Percentiles rank a stretch among this genome's conserved stretches.
These are phyloP conservation scores for Helostoma temminkii DNA, from an alignment of 2,797 vertebrate genomes.

Conservation along the genomic window DNA sequence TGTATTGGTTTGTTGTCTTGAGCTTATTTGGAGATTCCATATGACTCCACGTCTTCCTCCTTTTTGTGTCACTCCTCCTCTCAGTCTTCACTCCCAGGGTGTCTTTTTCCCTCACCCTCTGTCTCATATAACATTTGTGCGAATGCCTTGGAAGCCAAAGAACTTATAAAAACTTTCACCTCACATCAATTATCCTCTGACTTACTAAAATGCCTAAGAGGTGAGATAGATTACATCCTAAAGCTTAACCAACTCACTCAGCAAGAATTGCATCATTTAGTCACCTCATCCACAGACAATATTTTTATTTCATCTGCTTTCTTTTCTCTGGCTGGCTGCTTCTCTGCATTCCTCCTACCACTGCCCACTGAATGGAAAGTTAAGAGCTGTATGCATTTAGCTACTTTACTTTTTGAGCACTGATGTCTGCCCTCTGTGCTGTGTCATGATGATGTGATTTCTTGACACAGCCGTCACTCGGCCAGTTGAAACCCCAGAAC, in stretches of 20 bases:
- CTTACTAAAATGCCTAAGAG: conserved; percentile 61
- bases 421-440: conserved; percentile 37
- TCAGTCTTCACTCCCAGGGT: conserved; percentile 68
- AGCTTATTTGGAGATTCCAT: conserved; percentile 61
- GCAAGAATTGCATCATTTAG: conserved; percentile 61
- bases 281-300: conserved; percentile 47
- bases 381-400: conserved; percentile 24
- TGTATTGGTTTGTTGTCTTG: conserved; percentile 54
- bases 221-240: conserved; percentile 68
- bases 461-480: conserved; percentile 57
- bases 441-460: conserved; percentile 72
- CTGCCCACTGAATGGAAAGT: conserved; percentile 53
- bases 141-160: conserved; percentile 70
- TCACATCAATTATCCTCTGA: conserved; percentile 69
- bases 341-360: conserved; percentile 40
- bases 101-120: conserved; percentile 58
- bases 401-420: conserved; percentile 22
- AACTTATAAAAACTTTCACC: conserved; percentile 71
- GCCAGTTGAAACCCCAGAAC: conserved; percentile 69
- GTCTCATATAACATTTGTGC: conserved; percentile 71
- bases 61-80: conserved; percentile 63
- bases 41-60: conserved; percentile 56
- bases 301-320: conserved; percentile 62
- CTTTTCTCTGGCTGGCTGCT: conserved; percentile 33
- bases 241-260: conserved; percentile 64